Evolutionary conservation across 35 echinoderm and acorn worm species (phyloP).

Genomic region (Ptychodera flava): DNA sequence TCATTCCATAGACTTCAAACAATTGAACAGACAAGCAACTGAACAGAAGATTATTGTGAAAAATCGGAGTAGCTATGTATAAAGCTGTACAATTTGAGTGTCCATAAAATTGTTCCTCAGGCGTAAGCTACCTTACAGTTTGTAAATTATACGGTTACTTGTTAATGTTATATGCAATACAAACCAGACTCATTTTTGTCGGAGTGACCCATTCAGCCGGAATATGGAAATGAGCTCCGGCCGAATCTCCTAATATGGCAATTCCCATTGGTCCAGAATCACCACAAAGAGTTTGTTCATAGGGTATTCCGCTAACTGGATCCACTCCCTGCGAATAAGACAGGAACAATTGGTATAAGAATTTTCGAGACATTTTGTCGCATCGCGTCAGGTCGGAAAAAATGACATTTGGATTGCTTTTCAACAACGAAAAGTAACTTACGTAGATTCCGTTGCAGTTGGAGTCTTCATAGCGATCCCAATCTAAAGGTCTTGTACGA

Average conservation of each 20-base stretch:
- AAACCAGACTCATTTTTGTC: slow-evolving; percentile 50
- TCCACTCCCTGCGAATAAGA: slow-evolving; percentile 51
- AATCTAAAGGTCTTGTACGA: slow-evolving; percentile 22
- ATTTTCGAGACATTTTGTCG: too few relatives aligned
- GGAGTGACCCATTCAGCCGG: slow-evolving; percentile 72
- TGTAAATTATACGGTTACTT: too few relatives aligned
- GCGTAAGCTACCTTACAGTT: too few relatives aligned
- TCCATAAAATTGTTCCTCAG: too few relatives aligned
- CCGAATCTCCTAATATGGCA: slow-evolving; percentile 67
- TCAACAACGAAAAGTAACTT: slow-evolving; percentile 34
- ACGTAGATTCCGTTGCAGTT: slow-evolving; percentile 84
- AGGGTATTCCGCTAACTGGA: slow-evolving; percentile 40
- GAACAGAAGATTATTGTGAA: too few relatives aligned
- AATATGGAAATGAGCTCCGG: slow-evolving; percentile 81
- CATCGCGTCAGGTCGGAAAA: too few relatives aligned
- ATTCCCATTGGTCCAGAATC: slow-evolving; percentile 37
- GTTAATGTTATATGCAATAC: too few relatives aligned
- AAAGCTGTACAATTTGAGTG: too few relatives aligned
- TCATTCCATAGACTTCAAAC: too few relatives aligned
- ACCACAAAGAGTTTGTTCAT: slow-evolving; percentile 49
- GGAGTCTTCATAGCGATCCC: slow-evolving; percentile 49
- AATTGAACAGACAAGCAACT: too few relatives aligned
- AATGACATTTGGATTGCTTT: too few relatives aligned
- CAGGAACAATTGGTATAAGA: background rate
- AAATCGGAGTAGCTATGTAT: too few relatives aligned